phyloP scores from a whole-genome alignment of 1,140 invertebrate genomes.

The Bombus soroeensis region DNA sequence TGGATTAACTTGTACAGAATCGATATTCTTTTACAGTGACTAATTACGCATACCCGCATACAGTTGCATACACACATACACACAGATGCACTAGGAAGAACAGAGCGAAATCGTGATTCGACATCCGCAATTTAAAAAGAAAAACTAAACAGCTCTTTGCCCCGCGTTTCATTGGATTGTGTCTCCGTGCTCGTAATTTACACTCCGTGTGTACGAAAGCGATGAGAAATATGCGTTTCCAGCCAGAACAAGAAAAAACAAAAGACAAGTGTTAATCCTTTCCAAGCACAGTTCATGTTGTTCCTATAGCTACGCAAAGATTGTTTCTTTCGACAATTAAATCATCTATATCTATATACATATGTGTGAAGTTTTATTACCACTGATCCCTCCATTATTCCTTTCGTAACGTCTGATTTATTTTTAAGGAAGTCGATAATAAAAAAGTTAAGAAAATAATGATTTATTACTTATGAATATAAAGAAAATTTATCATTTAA shows the following conservation, averaged over 20 bases:
- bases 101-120: slow-evolving; percentile 55
- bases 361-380: slow-evolving; percentile 53
- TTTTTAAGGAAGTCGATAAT: not conserved
- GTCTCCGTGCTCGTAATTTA: slow-evolving; percentile 74
- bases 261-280: slow-evolving; percentile 70
- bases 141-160: slow-evolving; percentile 37
- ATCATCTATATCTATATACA: slow-evolving; percentile 76
- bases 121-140: slow-evolving; percentile 11
- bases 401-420: not conserved
- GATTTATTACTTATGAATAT: not conserved
- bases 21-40: slow-evolving; percentile 82
- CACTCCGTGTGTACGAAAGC: slow-evolving; percentile 66
- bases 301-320: slow-evolving; percentile 78
- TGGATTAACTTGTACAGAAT: slow-evolving; percentile 82
- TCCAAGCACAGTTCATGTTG: slow-evolving; percentile 77
- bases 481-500: not conserved
- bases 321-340: slow-evolving; percentile 78
- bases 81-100: slow-evolving; percentile 45
- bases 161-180: slow-evolving; percentile 62
- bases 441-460: not conserved
- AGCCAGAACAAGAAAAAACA: slow-evolving; percentile 26
- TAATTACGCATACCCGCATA: slow-evolving; percentile 41
- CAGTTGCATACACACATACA: slow-evolving; percentile 29
- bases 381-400: not conserved
- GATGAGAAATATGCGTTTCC: slow-evolving; percentile 65